Evolutionary conservation across 2,797 vertebrate genomes (phyloP), one percentile per base, ranked within the genome.

Genomic region (Arnoldichthys spilopterus): DNA sequence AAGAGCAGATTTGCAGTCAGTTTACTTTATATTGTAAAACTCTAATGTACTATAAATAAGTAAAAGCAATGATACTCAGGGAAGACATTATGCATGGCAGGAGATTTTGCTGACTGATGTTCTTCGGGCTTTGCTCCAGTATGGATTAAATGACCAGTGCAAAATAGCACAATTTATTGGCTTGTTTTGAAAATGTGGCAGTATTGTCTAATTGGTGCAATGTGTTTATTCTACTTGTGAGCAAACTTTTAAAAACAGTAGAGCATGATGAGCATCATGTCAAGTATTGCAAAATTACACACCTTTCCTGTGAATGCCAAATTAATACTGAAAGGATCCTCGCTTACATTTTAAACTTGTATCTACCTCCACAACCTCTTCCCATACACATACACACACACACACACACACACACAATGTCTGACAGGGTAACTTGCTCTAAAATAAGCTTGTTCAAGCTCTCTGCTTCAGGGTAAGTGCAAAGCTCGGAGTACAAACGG

Each of bases 371-470:
- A 61, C 37, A 59, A 20, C 51, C 26, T 34, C 69, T 15, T 56
- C 40, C 11, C 12, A 47, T 13, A 13, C 40, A 43, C 11, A 1
- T 8, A 43, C 11, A 1, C 43, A 15, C 43, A 3, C 12, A 47
- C 13, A 47, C 43, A 16, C 15, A 47, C 43, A 47, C 43, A 47
- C 43, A 47, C 43, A 47, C 13, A 47, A 51, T 47, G 9, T 30
- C 18, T 18, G 18, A 32, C 15, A 49, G 26, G 45, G 51, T 7
- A 34, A 28, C 30, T 67, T 24, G 18, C 68, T 54, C 68, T 71
- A 71, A 71, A 71, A 71, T 53, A 53, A 71, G 68, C 68, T 54
- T 9, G 1, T 34, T 34, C 15, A 12, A 34, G 51, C 49, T 71
- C 30, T 37, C 24, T 11, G 69, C 51, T 71, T 56, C 30, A 37